Conservation (phyloP, 2,113 vertebrate genomes). For the Oreotrochilus melanogaster region DNA sequence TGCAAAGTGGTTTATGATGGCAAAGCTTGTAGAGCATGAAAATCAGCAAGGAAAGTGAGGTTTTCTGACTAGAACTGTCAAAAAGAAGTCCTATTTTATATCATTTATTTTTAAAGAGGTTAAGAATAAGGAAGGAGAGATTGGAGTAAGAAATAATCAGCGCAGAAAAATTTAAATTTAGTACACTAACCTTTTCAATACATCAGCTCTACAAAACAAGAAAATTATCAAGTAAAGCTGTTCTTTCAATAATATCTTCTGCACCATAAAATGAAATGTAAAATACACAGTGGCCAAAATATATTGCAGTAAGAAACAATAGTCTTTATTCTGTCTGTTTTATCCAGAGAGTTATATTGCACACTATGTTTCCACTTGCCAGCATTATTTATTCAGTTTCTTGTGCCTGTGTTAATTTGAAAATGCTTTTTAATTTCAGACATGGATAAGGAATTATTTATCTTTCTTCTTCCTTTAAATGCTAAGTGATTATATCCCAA, state of each 20-base stretch:
- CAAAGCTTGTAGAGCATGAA: slow-evolving; percentile 66
- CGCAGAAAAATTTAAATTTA: slow-evolving; percentile 26
- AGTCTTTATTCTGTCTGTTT: neutral
- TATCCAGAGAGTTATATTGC: neutral
- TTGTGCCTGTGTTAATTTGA: neutral
- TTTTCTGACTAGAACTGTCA: slow-evolving; percentile 59
- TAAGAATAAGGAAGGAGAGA: slow-evolving; percentile 4
- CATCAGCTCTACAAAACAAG: slow-evolving; percentile 32
- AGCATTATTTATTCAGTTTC: neutral
- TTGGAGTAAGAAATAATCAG: slow-evolving; percentile 19
- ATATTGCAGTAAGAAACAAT: neutral
- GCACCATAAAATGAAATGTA: neutral
- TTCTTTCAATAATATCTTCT: slow-evolving; percentile 13
- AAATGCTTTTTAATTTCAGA: neutral
- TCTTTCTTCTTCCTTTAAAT: neutral
- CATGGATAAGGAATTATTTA: neutral
- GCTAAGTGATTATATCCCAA: neutral
- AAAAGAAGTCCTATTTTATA: slow-evolving; percentile 19
- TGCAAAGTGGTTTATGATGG: slow-evolving; percentile 68
- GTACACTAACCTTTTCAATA: slow-evolving; percentile 24
- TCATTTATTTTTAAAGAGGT: neutral
- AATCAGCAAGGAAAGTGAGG: slow-evolving; percentile 13
- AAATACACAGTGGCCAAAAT: neutral
- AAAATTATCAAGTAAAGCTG: neutral
- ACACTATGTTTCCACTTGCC: neutral